These are phyloP conservation scores for Antitype chi DNA, from an alignment of 2,888 invertebrate species.

Conservation along the genomic window DNA sequence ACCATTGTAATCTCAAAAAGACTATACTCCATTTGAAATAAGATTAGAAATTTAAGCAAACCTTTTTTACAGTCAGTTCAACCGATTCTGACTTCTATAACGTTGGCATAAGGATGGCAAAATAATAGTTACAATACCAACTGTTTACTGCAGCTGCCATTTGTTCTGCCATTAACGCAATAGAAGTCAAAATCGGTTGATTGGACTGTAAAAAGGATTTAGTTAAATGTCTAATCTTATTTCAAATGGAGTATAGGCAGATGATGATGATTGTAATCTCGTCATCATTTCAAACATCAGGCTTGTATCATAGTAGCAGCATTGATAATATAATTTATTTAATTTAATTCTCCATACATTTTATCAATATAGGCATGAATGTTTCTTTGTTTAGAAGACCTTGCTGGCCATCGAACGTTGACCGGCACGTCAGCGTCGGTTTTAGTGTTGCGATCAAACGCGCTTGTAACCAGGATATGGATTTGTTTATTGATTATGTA, in stretches of 20 bases:
- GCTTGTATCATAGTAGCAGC: conserved; percentile 4
- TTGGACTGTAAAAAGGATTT: too few species aligned
- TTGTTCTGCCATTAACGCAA: too few species aligned
- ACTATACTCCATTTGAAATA: too few species aligned
- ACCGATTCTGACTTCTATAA: too few species aligned
- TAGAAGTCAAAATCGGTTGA: too few species aligned
- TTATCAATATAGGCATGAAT: conserved; percentile 36
- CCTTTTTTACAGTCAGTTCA: too few species aligned
- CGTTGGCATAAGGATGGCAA: too few species aligned
- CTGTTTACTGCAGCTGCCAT: too few species aligned
- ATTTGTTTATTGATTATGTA: conserved; percentile 29
- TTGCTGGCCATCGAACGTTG: conserved; percentile 43
- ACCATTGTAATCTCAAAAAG: conserved; percentile 2
- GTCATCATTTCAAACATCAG: conserved; percentile 10
- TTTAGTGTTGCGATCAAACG: conserved; percentile 2
- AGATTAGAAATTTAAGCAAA: too few species aligned
- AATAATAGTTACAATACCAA: too few species aligned
- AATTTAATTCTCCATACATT: conserved; percentile 40
- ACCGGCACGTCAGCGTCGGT: conserved; percentile 1
- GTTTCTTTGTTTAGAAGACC: conserved; percentile 56
- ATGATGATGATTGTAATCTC: conserved; percentile 4
- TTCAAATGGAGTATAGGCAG: too few species aligned
- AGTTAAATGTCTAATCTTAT: too few species aligned
- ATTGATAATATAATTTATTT: conserved; percentile 21
- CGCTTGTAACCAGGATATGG: conserved; percentile 26